These are phyloP conservation scores for Eristalis tenax DNA, from an alignment of 2,888 invertebrate species.

Conservation along the genomic window DNA sequence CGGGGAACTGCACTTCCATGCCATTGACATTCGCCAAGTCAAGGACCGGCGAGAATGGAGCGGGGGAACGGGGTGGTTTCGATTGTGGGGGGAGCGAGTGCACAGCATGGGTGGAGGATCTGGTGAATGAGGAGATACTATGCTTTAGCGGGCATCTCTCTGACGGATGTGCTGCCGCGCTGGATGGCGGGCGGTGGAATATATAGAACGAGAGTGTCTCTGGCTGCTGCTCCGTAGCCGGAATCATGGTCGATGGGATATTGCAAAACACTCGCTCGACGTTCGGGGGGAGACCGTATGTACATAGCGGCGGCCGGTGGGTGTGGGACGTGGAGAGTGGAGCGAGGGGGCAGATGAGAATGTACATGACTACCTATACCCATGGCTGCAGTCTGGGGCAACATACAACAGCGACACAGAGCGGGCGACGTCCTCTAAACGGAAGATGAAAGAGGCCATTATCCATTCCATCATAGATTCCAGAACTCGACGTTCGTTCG, in stretches of 20 bases:
- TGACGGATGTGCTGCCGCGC: conserved; percentile 27
- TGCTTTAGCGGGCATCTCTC: conserved; percentile 43
- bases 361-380: conserved; percentile 16
- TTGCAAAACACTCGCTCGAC: conserved; percentile 37
- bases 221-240: conserved; percentile 41
- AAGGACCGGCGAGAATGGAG: neutral
- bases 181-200: conserved; percentile 53
- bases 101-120: neutral
- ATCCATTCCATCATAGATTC: conserved; percentile 29
- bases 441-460: conserved; percentile 69
- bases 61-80: neutral
- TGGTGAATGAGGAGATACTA: too few species aligned
- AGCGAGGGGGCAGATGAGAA: neutral
- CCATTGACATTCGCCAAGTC: conserved; percentile 68
- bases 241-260: conserved; percentile 68
- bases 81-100: neutral
- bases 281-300: conserved; percentile 16
- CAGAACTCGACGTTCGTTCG: neutral
- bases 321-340: neutral
- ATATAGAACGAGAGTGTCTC: conserved; percentile 51
- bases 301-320: neutral
- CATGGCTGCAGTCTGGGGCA: conserved; percentile 37
- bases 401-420: conserved; percentile 24
- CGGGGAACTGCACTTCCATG: conserved; percentile 60
- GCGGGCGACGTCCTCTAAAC: conserved; percentile 64